Conservation (phyloP, 2,113 vertebrate genomes). For the Tachysurus fulvidraco region DNA sequence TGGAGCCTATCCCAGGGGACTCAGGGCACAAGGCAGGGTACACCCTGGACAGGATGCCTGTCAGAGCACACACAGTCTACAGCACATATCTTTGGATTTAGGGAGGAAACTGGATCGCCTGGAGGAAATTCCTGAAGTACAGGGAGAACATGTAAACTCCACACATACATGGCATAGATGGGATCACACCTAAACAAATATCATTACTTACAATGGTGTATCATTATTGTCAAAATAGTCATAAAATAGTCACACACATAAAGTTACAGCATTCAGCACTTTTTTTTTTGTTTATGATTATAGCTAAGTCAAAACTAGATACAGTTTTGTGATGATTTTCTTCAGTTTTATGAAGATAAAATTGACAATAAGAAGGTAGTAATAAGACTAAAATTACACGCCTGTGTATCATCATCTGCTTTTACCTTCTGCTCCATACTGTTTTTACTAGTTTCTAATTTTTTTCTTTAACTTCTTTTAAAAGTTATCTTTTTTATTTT, state of each 20-base stretch:
- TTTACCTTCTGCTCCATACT: neutral
- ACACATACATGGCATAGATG: too few species aligned
- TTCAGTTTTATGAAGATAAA: neutral
- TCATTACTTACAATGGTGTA: neutral
- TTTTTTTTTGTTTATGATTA: too few species aligned
- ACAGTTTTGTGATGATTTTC: neutral
- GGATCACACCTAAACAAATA: neutral
- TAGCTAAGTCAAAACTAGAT: neutral
- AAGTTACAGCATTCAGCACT: neutral
- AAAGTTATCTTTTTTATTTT: neutral
- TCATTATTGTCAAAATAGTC: too few species aligned
- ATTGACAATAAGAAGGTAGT: too few species aligned
- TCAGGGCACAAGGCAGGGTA: too few species aligned
- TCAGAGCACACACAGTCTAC: too few species aligned
- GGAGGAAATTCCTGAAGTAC: too few species aligned
- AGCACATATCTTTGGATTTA: too few species aligned
- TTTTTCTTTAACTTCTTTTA: neutral
- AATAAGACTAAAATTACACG: neutral
- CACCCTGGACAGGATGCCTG: too few species aligned
- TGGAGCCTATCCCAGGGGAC: too few species aligned
- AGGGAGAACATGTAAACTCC: too few species aligned
- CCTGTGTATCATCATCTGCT: neutral
- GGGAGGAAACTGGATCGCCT: too few species aligned
- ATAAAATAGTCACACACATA: neutral
- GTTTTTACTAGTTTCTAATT: neutral